Base-by-base conservation (phyloP, 2,888 invertebrate species). In the Eupithecia subumbrata region DNA sequence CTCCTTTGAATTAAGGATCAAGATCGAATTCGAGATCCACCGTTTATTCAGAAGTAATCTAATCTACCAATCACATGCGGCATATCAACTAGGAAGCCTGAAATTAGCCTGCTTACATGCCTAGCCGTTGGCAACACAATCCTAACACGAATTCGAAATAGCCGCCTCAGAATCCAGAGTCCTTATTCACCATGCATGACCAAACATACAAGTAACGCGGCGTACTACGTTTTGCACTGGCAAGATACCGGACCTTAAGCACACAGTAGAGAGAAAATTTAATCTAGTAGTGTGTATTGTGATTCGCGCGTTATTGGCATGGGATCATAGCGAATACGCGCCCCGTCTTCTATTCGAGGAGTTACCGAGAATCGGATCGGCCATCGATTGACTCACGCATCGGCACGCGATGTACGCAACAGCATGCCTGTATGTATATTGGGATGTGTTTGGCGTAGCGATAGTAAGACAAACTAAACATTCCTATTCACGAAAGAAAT, bases 351-450 rank as follows among this genome's bases (percentile, higher is more conserved):
- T 73, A 75, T 79, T 77, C 74, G 72, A 76, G 71, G 74, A 79
- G 71, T 71, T 79, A 77, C 77, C 43, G 37, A 76, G 79, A 79
- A 79, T 74, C 74, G 73, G 71, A 73, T 72, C 73, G 72, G 71
- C 74, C 73, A 75, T 79, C 71, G 76, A 79, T 79, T 77, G 79
- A 79, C 74, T 77, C 79, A 79, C 73, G 75, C 74, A 73, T 74
- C 40, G 77, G 79, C 77, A 77, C 76, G 77, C 77, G 64, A 77
- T 76, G 45, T 74, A 71, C 69, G 75, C 73, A 76, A 77, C 66
- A 60, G 22, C 43, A 72, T 72, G 71, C 67, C 73, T 67, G 60
- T 63, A 70, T 63, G 67, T 69, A 76, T 73, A 75, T 67, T 52
- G 60, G 70, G 67, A 74, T 63, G 30, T 71, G 60, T 63, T 30